Base-by-base conservation (phyloP, 2,888 invertebrate species). In the Anorthoa munda region DNA sequence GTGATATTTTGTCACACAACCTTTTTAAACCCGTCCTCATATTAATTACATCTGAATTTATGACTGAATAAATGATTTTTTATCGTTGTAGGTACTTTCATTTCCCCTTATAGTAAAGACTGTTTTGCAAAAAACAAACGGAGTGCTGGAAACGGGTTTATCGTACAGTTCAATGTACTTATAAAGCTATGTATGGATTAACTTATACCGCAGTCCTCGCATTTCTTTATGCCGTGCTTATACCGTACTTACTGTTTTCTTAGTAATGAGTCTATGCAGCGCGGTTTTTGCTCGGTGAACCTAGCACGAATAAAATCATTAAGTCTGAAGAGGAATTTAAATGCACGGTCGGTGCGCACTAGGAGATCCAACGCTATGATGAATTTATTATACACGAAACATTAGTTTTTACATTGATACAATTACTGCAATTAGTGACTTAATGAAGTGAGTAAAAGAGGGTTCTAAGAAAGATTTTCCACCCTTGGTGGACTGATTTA, bases 111-210 rank as follows among this genome's bases (percentile, higher is more conserved):
- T 61, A 67, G 66, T 13, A 48, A 73, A 72, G 45, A 64, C 53
- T 15, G 26, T 68, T 84, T 58, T 39, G 69, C 48, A 84, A 84
- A 84, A 81, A 74, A 71, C 26, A 59, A 67, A 72, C 70, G 9
- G 48, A 31, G 56, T 65, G 60, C 59, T 66, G 66, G 48, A 64
- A 82, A 85, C 82, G 46, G 66, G 85, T 83, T 83, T 83, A 79
- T 60, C 79, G 46, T 58, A 63, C 51, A 65, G 85, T 82, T 83
- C 85, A 82, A 85, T 63, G 85, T 76, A 63, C 75, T 70, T 66
- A 63, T 67, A 75, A 70, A 66, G 5, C 83, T 73, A 72, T 75
- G 68, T 85, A 74, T 72, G 73, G 75, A 76, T 83, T 79, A 72
- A 72, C 65, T 70, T 63, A 71, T 45, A 61, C 59, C 23, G 53